Evolutionary conservation across 2,888 invertebrate genomes (phyloP).

Genomic region (Drosophila macrospina): DNA sequence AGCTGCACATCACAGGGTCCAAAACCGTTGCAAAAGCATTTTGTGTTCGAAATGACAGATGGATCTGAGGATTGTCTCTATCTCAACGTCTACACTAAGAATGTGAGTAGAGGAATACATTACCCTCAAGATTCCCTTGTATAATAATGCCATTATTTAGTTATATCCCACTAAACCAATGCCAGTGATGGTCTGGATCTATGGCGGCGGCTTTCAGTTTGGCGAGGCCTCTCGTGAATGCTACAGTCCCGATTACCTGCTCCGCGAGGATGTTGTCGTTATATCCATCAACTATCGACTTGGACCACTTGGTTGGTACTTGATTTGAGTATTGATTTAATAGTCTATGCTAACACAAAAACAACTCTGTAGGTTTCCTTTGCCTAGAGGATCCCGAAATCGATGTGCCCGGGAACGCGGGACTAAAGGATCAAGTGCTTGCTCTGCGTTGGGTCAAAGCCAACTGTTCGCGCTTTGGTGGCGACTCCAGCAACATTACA

Average conservation of each 20-base stretch:
- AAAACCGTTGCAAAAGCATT: constrained; percentile 84
- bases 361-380: constrained; percentile 85
- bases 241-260: constrained; percentile 86
- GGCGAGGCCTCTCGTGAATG: constrained; percentile 85
- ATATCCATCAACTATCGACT: constrained; percentile 86
- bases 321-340: too few relatives aligned
- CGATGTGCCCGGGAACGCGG: constrained; percentile 87
- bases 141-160: constrained; percentile 44
- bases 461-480: constrained; percentile 86
- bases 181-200: constrained; percentile 86
- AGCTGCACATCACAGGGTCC: constrained; percentile 85
- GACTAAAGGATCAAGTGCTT: constrained; percentile 86
- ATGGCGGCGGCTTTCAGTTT: constrained; percentile 86
- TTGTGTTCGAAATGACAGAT: constrained; percentile 84
- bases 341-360: background rate
- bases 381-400: constrained; percentile 86
- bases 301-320: constrained; percentile 84
- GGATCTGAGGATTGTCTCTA: constrained; percentile 87
- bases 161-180: constrained; percentile 80
- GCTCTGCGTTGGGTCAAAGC: constrained; percentile 86
- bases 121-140: background rate
- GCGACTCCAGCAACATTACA: constrained; percentile 86
- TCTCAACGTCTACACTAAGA: constrained; percentile 86
- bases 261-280: constrained; percentile 86
- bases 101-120: constrained; percentile 69